phyloP scores from a whole-genome alignment of 2,113 vertebrate species.

The Neopipo cinnamomea region DNA sequence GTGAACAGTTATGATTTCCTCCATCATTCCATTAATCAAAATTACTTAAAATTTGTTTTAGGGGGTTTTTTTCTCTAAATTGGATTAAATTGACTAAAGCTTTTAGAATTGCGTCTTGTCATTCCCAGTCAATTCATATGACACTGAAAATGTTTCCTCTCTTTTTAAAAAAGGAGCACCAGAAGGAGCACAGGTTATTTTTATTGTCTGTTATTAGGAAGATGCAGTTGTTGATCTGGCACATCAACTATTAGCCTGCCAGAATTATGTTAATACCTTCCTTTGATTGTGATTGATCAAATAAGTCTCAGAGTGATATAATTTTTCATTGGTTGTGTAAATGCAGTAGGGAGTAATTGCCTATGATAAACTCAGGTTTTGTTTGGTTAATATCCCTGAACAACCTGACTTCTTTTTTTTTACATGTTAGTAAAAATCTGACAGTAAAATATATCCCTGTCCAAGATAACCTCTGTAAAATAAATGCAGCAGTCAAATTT shows the following conservation, averaged over 20 bases:
- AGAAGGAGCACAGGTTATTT: neutral
- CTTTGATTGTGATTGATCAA: neutral
- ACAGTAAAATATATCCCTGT: neutral
- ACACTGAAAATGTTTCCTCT: neutral
- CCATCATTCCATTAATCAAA: neutral
- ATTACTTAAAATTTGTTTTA: neutral
- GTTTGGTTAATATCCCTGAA: neutral
- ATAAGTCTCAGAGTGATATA: neutral
- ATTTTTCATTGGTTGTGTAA: neutral
- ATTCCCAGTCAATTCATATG: neutral
- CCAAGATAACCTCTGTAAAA: neutral
- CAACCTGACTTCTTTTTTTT: neutral
- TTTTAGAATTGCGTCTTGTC: conserved; percentile 1
- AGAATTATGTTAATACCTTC: neutral
- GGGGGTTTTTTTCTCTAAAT: neutral
- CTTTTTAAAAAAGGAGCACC: neutral
- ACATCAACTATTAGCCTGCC: neutral
- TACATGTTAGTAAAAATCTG: neutral
- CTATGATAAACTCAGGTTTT: neutral
- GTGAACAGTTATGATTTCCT: conserved; percentile 47
- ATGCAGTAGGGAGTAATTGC: neutral
- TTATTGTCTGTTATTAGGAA: neutral
- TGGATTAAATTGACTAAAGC: conserved; percentile 11
- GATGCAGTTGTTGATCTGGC: neutral
- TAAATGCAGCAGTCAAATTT: neutral